A percentile compares a stretch with the other conserved stretches of the same genome.
These are phyloP conservation scores for Hyperoplus lanceolatus DNA, from an alignment of 2,797 vertebrate genomes.

Conservation along the genomic window DNA sequence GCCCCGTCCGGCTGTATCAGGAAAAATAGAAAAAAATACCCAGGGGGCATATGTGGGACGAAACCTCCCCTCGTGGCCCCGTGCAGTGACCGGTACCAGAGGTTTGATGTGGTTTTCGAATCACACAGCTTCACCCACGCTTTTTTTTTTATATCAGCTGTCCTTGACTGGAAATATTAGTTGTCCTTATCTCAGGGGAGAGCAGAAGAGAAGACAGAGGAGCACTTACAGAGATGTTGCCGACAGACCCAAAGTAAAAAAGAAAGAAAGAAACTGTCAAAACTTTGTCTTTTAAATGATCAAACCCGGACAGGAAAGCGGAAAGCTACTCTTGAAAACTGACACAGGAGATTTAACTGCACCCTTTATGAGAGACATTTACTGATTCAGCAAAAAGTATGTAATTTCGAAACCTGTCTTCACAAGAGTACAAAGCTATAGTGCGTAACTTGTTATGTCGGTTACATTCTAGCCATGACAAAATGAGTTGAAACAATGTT, in stretches of 20 bases:
- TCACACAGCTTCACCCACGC: conserved; percentile 43
- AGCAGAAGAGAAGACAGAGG: conserved; percentile 50
- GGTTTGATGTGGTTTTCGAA: conserved; percentile 72
- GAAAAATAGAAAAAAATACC: conserved; percentile 57
- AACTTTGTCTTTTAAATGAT: conserved; percentile 48
- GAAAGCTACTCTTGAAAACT: conserved; percentile 4
- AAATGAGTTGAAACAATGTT: too few species aligned
- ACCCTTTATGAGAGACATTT: not conserved
- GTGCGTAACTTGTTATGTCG: too few species aligned
- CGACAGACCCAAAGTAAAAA: conserved; percentile 30
- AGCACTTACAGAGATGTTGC: conserved; percentile 52
- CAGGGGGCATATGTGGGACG: conserved; percentile 64
- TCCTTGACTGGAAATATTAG: conserved; percentile 65
- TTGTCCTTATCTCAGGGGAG: conserved; percentile 63
- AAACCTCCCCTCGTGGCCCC: conserved; percentile 21
- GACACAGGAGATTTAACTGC: conserved; percentile 2
- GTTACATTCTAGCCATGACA: too few species aligned
- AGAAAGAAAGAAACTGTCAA: conserved; percentile 53
- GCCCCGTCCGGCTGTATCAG: conserved; percentile 36
- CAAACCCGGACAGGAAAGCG: not conserved
- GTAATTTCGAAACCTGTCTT: not conserved
- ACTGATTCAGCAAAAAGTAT: not conserved
- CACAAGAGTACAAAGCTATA: too few species aligned
- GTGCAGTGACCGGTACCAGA: conserved; percentile 54
- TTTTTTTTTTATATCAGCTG: conserved; percentile 58